Evolutionary conservation across 2,888 invertebrate genomes (phyloP), one percentile per base, ranked within the genome.

Genomic region (Pristionchus japonicus): DNA sequence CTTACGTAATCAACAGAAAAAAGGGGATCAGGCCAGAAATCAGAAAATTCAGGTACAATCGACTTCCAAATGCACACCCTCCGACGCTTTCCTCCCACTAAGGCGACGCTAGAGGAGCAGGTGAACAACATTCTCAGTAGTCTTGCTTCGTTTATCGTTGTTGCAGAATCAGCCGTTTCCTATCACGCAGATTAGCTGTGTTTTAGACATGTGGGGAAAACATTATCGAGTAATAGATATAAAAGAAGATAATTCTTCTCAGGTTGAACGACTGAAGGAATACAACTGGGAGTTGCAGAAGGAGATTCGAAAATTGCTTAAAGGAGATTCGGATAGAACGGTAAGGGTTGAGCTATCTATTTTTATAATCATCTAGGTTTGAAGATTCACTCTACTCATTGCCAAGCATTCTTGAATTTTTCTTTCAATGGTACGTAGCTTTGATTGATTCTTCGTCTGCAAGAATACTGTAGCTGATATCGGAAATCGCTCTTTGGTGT

Each of bases 291-390:
- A 34, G 27, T 23, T 83, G 37, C 82, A 83, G 37, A 31, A 4
- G 52, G 52, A 83, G 15, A 31, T 83, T 15, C 31, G 82, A 52
- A 11, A 52, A 34, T 11, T 52, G 34, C 82, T 83, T 1, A 27
- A 23, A 31, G 82, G 82, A 31, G 82, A 83, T 49, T 40, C 52
- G 20, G 82, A 83, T 34, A 83, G 82, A 83, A 52, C 52, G 37
- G 82, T 83, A 23, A 4, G 57, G 7, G n/a, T 20, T n/a, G n/a
- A 20, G 47, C 47, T 49, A 13, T 49, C 49, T 49, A 13, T 13
- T 17, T 49, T 11, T 47, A 9, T 47, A 47, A 47, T 47, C 9
- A 6, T n/a, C n/a, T n/a, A n/a, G n/a, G n/a, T n/a, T n/a, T n/a
- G n/a, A n/a, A n/a, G n/a, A n/a, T n/a, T n/a, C n/a, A n/a, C n/a